These are phyloP conservation scores for Cyclopterus lumpus DNA, from an alignment of 2,797 vertebrate species.

Conservation along the genomic window DNA sequence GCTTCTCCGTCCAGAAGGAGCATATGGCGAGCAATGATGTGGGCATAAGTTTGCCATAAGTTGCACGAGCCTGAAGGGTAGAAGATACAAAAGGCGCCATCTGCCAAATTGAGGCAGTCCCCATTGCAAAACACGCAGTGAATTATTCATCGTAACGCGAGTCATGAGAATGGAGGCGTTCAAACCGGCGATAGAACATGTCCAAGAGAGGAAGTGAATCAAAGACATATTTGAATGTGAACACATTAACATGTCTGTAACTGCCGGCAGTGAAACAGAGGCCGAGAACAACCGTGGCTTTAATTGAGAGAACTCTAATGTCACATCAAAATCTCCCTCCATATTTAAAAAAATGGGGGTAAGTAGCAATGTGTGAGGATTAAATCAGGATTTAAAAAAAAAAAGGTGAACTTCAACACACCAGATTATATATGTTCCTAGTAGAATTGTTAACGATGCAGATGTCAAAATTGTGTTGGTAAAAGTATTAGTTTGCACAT, in stretches of 20 bases:
- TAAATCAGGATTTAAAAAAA: background rate
- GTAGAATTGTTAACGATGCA: background rate
- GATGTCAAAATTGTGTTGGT: background rate
- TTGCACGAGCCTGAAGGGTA: slow-evolving; percentile 53
- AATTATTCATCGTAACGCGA: slow-evolving; percentile 61
- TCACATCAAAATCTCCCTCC: background rate
- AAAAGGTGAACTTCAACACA: background rate
- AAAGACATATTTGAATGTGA: slow-evolving; percentile 5
- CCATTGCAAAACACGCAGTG: slow-evolving; percentile 47
- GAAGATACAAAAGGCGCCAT: slow-evolving; percentile 46
- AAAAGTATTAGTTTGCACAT: background rate
- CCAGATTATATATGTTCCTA: background rate
- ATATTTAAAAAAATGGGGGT: background rate
- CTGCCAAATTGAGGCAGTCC: slow-evolving; percentile 55
- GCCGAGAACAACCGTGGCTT: slow-evolving; percentile 8
- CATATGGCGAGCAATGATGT: slow-evolving; percentile 68
- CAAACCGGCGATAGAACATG: slow-evolving; percentile 25
- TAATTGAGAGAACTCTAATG: background rate
- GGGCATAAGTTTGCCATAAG: slow-evolving; percentile 68
- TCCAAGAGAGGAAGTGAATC: slow-evolving; percentile 6
- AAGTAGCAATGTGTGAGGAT: background rate
- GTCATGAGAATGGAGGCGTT: slow-evolving; percentile 25
- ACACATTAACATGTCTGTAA: background rate
- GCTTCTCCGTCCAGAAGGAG: slow-evolving; percentile 40
- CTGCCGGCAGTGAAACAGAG: slow-evolving; percentile 3